A percentile compares a stretch with the other conserved stretches of the same genome.
Evolutionary conservation across 2,113 vertebrate genomes (phyloP).

Genomic region (Phoxinus phoxinus): DNA sequence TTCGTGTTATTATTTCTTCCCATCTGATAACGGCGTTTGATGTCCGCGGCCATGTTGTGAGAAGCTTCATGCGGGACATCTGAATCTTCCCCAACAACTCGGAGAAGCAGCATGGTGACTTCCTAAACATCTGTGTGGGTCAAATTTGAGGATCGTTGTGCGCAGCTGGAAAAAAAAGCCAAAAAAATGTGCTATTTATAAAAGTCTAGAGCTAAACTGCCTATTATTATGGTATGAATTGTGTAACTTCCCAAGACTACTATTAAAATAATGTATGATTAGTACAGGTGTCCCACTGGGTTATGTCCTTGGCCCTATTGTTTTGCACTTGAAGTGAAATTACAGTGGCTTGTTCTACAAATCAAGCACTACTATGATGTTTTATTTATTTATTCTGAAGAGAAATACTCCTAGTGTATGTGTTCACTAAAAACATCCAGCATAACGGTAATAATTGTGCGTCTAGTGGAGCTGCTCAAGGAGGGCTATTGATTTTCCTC

Average conservation of each 20-base stretch:
- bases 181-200: background rate
- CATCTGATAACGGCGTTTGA: constrained; percentile 34
- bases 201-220: too few relatives aligned
- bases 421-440: constrained; percentile 72
- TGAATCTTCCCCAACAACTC: background rate
- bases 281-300: background rate
- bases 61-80: background rate
- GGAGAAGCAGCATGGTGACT: constrained; percentile 10
- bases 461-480: constrained; percentile 67
- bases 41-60: constrained; percentile 22
- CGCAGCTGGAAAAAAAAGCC: background rate
- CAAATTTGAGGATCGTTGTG: constrained; percentile 2
- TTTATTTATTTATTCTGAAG: constrained; percentile 28
- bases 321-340: background rate
- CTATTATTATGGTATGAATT: background rate
- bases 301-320: background rate
- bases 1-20: constrained; percentile 10
- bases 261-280: background rate
- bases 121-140: constrained; percentile 3
- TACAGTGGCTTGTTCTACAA: background rate
- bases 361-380: background rate
- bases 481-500: constrained; percentile 76
- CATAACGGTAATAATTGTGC: constrained; percentile 71
- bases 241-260: background rate
- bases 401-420: constrained; percentile 35